Evolutionary conservation across 2,797 vertebrate species (phyloP).

Genomic region (Gallinago stenura): DNA sequence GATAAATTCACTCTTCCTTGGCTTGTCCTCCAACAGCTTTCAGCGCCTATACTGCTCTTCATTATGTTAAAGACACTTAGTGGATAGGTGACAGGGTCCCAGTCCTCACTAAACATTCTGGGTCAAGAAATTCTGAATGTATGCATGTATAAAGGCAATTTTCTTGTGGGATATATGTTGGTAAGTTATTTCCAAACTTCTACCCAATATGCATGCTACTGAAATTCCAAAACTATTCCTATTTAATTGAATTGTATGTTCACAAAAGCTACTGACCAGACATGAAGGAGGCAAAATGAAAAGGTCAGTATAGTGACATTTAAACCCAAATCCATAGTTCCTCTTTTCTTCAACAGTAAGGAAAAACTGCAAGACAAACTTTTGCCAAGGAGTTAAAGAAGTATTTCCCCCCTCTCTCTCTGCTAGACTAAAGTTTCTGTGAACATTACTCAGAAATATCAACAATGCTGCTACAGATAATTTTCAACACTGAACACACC

Average conservation of each 20-base stretch:
- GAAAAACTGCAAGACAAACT: slow-evolving; percentile 27
- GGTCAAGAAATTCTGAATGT: neutral
- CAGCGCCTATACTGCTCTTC: neutral
- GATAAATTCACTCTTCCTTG: neutral
- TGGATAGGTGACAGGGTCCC: neutral
- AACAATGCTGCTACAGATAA: slow-evolving; percentile 43
- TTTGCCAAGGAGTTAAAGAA: slow-evolving; percentile 28
- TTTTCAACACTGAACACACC: slow-evolving; percentile 46
- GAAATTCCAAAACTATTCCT: neutral
- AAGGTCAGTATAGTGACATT: neutral
- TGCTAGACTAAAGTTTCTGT: slow-evolving; percentile 29
- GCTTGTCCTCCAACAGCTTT: neutral
- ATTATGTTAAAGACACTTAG: neutral
- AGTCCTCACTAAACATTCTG: neutral
- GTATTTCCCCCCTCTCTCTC: neutral
- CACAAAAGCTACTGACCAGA: neutral
- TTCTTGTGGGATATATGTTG: neutral
- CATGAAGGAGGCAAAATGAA: neutral
- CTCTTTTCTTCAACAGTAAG: slow-evolving; percentile 37
- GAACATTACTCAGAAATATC: slow-evolving; percentile 46
- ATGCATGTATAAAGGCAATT: neutral
- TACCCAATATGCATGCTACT: neutral
- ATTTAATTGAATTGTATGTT: neutral
- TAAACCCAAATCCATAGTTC: neutral
- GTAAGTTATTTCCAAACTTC: neutral